Conservation (phyloP, 1,140 invertebrate species). For the Drosophila hydei region DNA sequence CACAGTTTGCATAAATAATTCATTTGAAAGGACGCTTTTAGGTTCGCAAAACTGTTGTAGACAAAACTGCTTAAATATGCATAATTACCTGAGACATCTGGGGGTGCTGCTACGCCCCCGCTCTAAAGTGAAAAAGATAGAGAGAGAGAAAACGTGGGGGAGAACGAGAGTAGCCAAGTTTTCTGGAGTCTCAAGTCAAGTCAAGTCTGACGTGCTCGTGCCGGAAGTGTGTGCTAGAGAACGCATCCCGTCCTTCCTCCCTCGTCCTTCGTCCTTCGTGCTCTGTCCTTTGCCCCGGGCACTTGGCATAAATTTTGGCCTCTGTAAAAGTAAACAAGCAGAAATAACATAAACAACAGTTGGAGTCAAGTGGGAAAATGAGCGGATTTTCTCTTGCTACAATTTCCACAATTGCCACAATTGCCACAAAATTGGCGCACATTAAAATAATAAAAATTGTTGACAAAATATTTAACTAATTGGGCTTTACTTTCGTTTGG, state of each 20-base stretch:
- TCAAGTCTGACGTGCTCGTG: constrained; percentile 31
- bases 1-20: constrained; percentile 78
- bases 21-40: constrained; percentile 79
- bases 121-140: background rate
- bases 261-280: too few species aligned
- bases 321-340: constrained; percentile 41
- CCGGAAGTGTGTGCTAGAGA: constrained; percentile 47
- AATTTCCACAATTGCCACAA: constrained; percentile 25
- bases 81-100: constrained; percentile 76
- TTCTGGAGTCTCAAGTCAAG: constrained; percentile 20
- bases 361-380: constrained; percentile 6
- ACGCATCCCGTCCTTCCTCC: constrained; percentile 9
- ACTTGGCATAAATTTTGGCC: constrained; percentile 50
- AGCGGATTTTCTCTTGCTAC: constrained; percentile 17
- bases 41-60: constrained; percentile 71
- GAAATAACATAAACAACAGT: constrained; percentile 38
- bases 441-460: constrained; percentile 30
- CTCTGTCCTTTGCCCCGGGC: constrained; percentile 4
- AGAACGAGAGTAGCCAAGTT: constrained; percentile 13
- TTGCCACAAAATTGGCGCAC: constrained; percentile 20
- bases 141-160: too few species aligned
- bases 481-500: background rate
- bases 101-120: constrained; percentile 4
- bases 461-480: constrained; percentile 40
- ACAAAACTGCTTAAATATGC: constrained; percentile 82